Conservation (phyloP, 2,888 invertebrate genomes). For the Iphiclides podalirius region DNA sequence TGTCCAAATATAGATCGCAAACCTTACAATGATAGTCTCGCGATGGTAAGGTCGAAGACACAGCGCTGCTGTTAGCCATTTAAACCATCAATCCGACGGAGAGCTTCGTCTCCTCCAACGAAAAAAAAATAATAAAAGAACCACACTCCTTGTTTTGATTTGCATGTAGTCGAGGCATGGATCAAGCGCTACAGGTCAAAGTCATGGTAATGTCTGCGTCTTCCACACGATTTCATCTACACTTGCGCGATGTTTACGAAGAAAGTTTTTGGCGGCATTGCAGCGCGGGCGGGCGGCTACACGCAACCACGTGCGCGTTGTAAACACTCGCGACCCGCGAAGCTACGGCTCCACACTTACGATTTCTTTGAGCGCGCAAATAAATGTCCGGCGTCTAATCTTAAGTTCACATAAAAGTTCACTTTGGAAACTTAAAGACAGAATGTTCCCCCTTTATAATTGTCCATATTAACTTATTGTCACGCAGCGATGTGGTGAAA, state of each 20-base stretch:
- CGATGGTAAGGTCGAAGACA: slow-evolving; percentile 78
- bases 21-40: slow-evolving; percentile 86
- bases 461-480: slow-evolving; percentile 44
- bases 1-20: slow-evolving; percentile 87
- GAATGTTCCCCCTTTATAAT: slow-evolving; percentile 33
- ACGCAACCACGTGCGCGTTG: slow-evolving; percentile 67
- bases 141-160: slow-evolving; percentile 59
- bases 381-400: slow-evolving; percentile 18
- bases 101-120: slow-evolving; percentile 75
- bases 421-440: slow-evolving; percentile 7
- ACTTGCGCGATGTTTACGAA: slow-evolving; percentile 61
- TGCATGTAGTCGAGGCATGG: slow-evolving; percentile 63
- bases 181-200: slow-evolving; percentile 67
- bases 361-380: slow-evolving; percentile 7
- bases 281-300: slow-evolving; percentile 53
- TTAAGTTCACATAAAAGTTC: slow-evolving; percentile 13
- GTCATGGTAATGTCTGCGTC: slow-evolving; percentile 57
- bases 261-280: slow-evolving; percentile 78
- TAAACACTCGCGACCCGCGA: slow-evolving; percentile 56
- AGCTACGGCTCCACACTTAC: slow-evolving; percentile 20
- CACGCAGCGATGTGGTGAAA: slow-evolving; percentile 33
- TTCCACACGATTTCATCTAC: slow-evolving; percentile 54
- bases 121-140: slow-evolving; percentile 76
- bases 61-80: slow-evolving; percentile 77
- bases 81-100: slow-evolving; percentile 71